Evolutionary conservation across 2,797 vertebrate genomes (phyloP).

Genomic region (Eulemur rubriventer): DNA sequence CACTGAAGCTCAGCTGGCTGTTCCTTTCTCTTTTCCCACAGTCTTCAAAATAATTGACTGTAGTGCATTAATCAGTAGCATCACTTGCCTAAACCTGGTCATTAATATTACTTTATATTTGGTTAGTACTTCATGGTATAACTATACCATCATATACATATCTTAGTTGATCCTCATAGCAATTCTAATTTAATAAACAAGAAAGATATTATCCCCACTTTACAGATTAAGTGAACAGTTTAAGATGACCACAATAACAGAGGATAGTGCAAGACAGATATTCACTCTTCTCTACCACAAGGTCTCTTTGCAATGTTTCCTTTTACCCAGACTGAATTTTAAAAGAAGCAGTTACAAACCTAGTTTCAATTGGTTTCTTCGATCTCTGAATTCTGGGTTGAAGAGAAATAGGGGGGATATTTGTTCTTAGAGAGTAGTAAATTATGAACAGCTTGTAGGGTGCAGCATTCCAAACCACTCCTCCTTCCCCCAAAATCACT

Average conservation of each 20-base stretch:
- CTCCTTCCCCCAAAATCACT: not conserved
- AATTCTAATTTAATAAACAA: not conserved
- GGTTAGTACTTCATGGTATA: not conserved
- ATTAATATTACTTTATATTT: not conserved
- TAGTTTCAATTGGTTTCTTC: not conserved
- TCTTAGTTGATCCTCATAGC: not conserved
- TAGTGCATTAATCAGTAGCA: not conserved
- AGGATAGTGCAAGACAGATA: not conserved
- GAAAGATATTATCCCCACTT: not conserved
- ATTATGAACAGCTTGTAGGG: not conserved
- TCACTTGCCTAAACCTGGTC: not conserved
- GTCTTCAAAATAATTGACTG: not conserved
- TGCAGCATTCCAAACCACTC: not conserved
- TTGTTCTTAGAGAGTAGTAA: not conserved
- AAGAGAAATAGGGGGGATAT: not conserved
- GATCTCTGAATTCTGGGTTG: not conserved
- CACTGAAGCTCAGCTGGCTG: not conserved
- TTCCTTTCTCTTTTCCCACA: not conserved
- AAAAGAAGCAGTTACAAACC: not conserved
- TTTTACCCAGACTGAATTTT: not conserved
- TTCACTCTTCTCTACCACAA: not conserved
- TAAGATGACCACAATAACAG: not conserved
- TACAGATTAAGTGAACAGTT: not conserved
- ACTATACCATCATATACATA: not conserved
- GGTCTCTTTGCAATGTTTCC: not conserved